Conservation (phyloP, 2,113 vertebrate species). For the Myodes glareolus region DNA sequence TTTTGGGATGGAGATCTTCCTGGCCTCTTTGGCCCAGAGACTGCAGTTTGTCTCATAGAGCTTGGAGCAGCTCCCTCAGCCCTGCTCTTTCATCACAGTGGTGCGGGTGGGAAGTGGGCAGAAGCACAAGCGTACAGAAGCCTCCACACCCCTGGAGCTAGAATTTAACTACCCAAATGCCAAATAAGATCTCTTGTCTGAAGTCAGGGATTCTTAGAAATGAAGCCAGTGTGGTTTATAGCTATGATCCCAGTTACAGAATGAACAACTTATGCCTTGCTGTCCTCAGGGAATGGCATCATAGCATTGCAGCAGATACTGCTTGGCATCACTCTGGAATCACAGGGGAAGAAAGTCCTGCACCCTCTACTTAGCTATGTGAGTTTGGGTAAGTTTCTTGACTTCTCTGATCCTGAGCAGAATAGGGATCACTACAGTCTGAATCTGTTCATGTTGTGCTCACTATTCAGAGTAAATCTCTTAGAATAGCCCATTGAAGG, state of each 20-base stretch:
- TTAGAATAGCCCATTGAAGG: no score
- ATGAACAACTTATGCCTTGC: neutral
- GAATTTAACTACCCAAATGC: neutral
- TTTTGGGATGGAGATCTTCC: conserved; percentile 12
- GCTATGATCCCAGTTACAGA: neutral
- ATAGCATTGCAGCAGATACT: neutral
- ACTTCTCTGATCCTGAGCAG: neutral
- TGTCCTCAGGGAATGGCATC: neutral
- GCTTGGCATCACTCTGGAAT: neutral
- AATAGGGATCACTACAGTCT: neutral
- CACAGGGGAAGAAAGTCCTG: no score
- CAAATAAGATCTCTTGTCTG: neutral
- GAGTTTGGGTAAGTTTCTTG: neutral
- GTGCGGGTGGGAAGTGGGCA: neutral
- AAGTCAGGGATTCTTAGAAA: neutral
- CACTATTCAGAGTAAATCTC: neutral
- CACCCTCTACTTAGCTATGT: neutral
- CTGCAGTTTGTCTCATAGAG: neutral
- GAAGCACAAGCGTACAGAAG: neutral
- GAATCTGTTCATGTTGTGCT: neutral
- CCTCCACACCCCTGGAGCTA: neutral
- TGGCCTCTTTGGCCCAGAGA: conserved; percentile 33
- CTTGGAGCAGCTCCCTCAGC: neutral
- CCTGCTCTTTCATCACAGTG: neutral
- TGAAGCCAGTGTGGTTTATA: neutral